Conservation (phyloP, 2,888 invertebrate species). For the Blastobasis adustella region DNA sequence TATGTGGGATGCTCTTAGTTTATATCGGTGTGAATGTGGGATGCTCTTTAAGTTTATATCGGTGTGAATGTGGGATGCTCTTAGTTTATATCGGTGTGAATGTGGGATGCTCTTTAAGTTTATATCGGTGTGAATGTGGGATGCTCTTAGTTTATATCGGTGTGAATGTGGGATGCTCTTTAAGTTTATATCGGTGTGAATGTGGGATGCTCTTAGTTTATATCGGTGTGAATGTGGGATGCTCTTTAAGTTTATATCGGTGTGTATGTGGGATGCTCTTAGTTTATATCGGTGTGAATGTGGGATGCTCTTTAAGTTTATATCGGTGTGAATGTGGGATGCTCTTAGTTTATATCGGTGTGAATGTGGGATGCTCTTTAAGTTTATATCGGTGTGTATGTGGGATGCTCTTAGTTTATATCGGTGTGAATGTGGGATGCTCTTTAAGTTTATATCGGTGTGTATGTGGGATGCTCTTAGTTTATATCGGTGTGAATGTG, state of each 20-base stretch:
- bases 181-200: too few relatives aligned
- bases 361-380: conserved; percentile 9
- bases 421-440: conserved; percentile 9
- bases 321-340: too few relatives aligned
- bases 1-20: conserved; percentile 9
- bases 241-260: conserved; percentile 10
- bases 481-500: too few relatives aligned
- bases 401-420: conserved; percentile 9
- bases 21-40: too few relatives aligned
- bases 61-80: conserved; percentile 9
- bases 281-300: too few relatives aligned
- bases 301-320: conserved; percentile 9
- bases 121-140: too few relatives aligned
- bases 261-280: conserved; percentile 9
- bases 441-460: too few relatives aligned
- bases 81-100: too few relatives aligned
- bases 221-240: too few relatives aligned
- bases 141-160: conserved; percentile 9
- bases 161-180: conserved; percentile 9
- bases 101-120: conserved; percentile 9
- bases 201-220: conserved; percentile 9
- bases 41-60: conserved; percentile 9
- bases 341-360: conserved; percentile 10
- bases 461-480: conserved; percentile 9
- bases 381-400: too few relatives aligned